Conservation (phyloP, 2,113 vertebrate species). For the Oxyura jamaicensis region DNA sequence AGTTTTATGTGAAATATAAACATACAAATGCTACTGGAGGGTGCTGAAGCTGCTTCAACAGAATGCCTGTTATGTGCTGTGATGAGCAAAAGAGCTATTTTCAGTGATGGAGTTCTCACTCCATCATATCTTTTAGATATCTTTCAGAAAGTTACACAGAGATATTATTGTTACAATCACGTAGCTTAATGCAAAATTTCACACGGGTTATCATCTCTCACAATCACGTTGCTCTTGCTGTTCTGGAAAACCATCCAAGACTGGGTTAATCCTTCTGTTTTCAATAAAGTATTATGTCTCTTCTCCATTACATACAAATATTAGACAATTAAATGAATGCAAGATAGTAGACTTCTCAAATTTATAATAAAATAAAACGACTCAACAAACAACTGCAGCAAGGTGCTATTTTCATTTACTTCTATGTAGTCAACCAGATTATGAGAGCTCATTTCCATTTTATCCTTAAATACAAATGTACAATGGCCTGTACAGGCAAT, state of each 20-base stretch:
- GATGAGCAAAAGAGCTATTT: background rate
- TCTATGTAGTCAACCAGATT: background rate
- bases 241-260: background rate
- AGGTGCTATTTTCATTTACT: background rate
- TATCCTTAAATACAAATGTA: background rate
- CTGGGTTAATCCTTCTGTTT: background rate
- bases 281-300: background rate
- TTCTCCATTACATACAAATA: background rate
- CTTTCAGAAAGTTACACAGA: background rate
- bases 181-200: background rate
- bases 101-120: background rate
- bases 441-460: background rate
- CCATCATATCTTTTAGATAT: too few species aligned
- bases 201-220: background rate
- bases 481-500: background rate
- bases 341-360: background rate
- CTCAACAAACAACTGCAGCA: background rate
- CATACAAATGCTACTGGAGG: background rate
- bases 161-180: background rate
- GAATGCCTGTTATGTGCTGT: background rate
- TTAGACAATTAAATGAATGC: background rate
- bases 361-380: background rate
- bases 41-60: background rate
- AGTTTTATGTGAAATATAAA: background rate
- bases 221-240: background rate